phyloP scores from a whole-genome alignment of 2,113 vertebrate genomes.

The Neogobius melanostomus region DNA sequence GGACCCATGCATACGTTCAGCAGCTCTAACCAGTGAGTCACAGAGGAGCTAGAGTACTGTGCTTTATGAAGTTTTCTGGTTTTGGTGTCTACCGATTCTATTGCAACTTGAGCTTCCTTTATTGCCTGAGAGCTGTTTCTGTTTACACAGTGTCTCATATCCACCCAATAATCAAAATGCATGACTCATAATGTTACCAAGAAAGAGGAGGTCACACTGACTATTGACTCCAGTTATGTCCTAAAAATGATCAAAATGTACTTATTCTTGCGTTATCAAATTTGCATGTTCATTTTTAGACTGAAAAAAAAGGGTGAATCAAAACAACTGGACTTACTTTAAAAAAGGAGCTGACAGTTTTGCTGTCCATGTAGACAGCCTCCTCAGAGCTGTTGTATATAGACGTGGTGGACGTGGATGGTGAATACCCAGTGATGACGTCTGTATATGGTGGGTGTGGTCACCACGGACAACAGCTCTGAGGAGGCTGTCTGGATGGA shows the following conservation, averaged over 20 bases:
- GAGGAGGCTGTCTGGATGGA: no score
- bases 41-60: not conserved
- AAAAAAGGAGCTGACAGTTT: no score
- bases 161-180: not conserved
- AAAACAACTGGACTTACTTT: no score
- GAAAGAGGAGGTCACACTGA: not conserved
- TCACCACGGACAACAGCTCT: no score
- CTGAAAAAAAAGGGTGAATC: no score
- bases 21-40: not conserved
- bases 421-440: no score
- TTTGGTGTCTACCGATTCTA: not conserved
- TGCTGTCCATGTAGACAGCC: no score
- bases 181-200: not conserved
- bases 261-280: not conserved
- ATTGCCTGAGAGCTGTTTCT: not conserved
- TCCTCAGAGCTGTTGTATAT: no score
- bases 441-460: no score
- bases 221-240: not conserved
- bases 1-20: no score
- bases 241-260: no score
- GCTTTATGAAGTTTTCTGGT: not conserved
- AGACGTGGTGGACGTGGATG: no score
- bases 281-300: constrained; percentile 22
- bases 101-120: not conserved
- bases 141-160: not conserved